These are phyloP conservation scores for Rhagonycha fulva DNA, from an alignment of 2,888 invertebrate species.

Conservation along the genomic window DNA sequence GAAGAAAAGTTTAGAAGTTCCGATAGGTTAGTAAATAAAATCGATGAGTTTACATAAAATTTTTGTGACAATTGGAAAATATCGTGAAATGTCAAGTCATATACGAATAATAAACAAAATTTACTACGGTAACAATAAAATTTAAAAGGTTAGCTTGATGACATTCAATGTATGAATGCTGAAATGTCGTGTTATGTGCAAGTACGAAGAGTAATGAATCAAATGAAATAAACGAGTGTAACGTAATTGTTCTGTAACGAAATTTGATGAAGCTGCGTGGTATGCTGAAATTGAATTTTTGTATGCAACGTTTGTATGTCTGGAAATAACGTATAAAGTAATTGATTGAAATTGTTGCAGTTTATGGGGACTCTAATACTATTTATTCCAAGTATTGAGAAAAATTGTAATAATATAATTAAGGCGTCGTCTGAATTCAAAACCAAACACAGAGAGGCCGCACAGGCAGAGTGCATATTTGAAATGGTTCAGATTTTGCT, in stretches of 20 bases:
- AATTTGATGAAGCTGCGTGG: not conserved
- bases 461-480: slow-evolving; percentile 52
- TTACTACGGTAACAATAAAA: slow-evolving; percentile 8
- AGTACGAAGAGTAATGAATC: not conserved
- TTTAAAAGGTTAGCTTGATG: slow-evolving; percentile 14
- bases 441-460: slow-evolving; percentile 40
- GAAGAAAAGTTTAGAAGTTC: not conserved
- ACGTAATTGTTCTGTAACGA: not conserved
- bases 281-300: not conserved
- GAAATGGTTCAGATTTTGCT: slow-evolving; percentile 56
- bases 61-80: not conserved
- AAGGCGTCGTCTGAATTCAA: not conserved
- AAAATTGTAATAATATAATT: slow-evolving; percentile 1
- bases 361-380: not conserved
- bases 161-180: slow-evolving; percentile 7
- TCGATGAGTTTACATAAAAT: not conserved
- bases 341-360: not conserved
- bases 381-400: not conserved
- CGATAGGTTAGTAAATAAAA: not conserved
- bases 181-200: slow-evolving; percentile 12
- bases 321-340: not conserved
- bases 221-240: not conserved
- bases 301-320: not conserved
- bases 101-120: slow-evolving; percentile 4
- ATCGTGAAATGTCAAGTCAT: slow-evolving; percentile 11